Conservation (phyloP, 2,113 vertebrate species). For the Xiphophorus maculatus region DNA sequence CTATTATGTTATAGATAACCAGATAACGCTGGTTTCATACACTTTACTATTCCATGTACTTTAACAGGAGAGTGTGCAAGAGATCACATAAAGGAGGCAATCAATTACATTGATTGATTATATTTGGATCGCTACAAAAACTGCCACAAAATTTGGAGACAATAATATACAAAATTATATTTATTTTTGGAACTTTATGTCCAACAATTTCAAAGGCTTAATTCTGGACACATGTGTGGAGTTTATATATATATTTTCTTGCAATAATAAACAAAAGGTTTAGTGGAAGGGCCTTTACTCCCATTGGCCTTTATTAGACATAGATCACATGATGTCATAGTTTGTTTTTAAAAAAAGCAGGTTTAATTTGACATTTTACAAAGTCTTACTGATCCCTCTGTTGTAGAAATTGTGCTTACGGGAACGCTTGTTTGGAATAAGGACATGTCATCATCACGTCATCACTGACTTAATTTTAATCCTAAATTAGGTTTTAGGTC, state of each 20-base stretch:
- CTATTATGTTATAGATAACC: no score
- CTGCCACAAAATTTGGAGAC: constrained; percentile 7
- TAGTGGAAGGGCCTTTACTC: constrained; percentile 2
- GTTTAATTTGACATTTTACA: not conserved
- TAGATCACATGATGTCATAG: not conserved
- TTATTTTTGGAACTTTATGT: constrained; percentile 9
- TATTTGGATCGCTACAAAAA: constrained; percentile 3
- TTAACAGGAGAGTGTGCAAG: constrained; percentile 48
- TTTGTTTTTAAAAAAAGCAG: not conserved
- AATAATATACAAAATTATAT: not conserved
- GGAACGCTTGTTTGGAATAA: not conserved
- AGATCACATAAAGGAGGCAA: constrained; percentile 1
- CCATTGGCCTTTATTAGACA: not conserved
- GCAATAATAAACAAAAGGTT: not conserved
- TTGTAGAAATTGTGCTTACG: not conserved
- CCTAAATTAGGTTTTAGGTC: not conserved
- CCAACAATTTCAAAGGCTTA: constrained; percentile 1
- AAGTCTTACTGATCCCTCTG: not conserved
- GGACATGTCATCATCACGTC: not conserved
- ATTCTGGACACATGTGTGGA: constrained; percentile 1
- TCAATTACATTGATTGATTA: not conserved
- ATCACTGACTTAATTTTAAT: not conserved
- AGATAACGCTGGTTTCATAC: not conserved
- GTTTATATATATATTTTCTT: not conserved
- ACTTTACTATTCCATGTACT: not conserved